Base-by-base conservation (phyloP, 2,888 invertebrate species). In the Trachelus stipa region DNA sequence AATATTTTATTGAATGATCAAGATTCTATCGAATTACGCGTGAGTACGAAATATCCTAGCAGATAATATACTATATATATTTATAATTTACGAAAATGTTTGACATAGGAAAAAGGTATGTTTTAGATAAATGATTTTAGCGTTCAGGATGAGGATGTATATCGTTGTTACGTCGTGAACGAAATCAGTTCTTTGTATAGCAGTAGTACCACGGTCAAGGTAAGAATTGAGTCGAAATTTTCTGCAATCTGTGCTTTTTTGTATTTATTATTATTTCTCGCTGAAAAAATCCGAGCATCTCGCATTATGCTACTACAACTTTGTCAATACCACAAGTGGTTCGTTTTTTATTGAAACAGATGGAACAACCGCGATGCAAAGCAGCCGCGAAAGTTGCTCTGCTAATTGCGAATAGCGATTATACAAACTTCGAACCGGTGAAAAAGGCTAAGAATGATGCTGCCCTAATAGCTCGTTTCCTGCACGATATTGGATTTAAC, bases 311-410 rank as follows among this genome's bases (percentile, higher is more conserved):
- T 69, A 31, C 69, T 34, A 73, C 9, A 34, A 23, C 74, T 68
- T 74, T 35, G 11, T 75, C 69, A 15, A 23, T 56, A 23, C 2
- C 23, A 23, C 23, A 23, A 31, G 71, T 31, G 31, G 12, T 71
- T 34, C 1, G 34, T 75, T 79, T 68, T 68, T 56, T 69, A 75
- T 74, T 35, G 12, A 37, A 35, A 74, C 30, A 89, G 89, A 77
- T 86, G 37, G 83, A 87, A 69, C 76, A 85, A 37, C 87, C 88
- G 31, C 83, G 85, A 12, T 81, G 86, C 76, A 88, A 86, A 81
- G 89, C 90, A 33, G 80, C 83, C 4, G 88, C 87, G 23, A 91
- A 91, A 81, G 83, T 90, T 78, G 91, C 91, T 77, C 84, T 91
- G 31, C 80, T 91, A 4, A 90, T 91, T 68, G 90, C 88, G 15